These are phyloP conservation scores for Lutraria lutraria DNA, from an alignment of 2,888 invertebrate species.

Conservation along the genomic window DNA sequence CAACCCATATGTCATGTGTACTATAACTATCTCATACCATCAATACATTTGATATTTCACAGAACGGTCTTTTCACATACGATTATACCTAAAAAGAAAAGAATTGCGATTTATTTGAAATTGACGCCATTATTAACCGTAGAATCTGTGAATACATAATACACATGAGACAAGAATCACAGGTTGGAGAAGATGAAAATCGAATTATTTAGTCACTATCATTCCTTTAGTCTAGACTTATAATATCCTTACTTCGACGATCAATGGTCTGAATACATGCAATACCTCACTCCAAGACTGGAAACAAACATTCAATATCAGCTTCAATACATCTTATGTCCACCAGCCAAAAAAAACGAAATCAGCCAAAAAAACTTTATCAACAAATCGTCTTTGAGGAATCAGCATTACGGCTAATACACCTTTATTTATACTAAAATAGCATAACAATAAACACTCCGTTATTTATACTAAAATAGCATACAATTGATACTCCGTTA, in stretches of 20 bases:
- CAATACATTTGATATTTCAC: background rate
- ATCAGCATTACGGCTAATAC: no score
- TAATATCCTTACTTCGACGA: background rate
- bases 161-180: slow-evolving; percentile 35
- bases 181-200: slow-evolving; percentile 31
- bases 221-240: slow-evolving; percentile 29
- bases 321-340: no score
- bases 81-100: background rate
- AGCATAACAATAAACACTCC: no score
- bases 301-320: no score
- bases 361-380: no score
- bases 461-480: no score
- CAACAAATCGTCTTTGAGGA: no score
- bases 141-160: slow-evolving; percentile 40
- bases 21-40: background rate
- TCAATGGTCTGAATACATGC: slow-evolving; percentile 36
- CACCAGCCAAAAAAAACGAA: no score
- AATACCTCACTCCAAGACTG: background rate
- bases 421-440: no score
- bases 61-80: background rate
- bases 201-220: slow-evolving; percentile 34
- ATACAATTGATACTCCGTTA: no score
- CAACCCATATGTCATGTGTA: slow-evolving; percentile 8
- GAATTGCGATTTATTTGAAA: slow-evolving; percentile 38
- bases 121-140: slow-evolving; percentile 31